Percentiles rank a stretch among this genome's conserved stretches.
phyloP scores from a whole-genome alignment of 2,888 invertebrate genomes.

The Eremobia ochroleuca region DNA sequence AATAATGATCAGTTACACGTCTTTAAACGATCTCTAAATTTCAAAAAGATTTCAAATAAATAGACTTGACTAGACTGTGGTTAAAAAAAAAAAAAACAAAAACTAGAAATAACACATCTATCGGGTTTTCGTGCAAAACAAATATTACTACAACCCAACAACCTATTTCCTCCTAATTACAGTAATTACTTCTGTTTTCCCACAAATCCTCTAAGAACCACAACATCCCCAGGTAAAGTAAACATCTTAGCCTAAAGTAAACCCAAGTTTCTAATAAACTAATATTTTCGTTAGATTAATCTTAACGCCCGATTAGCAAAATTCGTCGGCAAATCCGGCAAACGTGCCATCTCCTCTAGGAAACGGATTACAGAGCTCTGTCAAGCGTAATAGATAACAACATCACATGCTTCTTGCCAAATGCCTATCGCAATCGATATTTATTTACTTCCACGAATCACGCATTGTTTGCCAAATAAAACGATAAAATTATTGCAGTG shows the following conservation, averaged over 20 bases:
- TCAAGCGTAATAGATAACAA: constrained; percentile 80
- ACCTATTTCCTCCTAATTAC: not conserved
- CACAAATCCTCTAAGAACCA: not conserved
- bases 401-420: constrained; percentile 73
- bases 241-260: constrained; percentile 34
- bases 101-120: not conserved
- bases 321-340: constrained; percentile 77
- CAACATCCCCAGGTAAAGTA: constrained; percentile 44
- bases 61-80: too few relatives aligned
- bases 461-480: constrained; percentile 67
- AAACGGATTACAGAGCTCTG: constrained; percentile 80
- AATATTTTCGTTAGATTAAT: constrained; percentile 72
- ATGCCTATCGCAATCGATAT: constrained; percentile 67
- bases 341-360: constrained; percentile 80
- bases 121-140: not conserved
- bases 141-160: constrained; percentile 3
- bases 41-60: not conserved
- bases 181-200: constrained; percentile 1
- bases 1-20: constrained; percentile 6
- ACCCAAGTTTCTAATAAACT: constrained; percentile 66
- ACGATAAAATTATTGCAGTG: constrained; percentile 68
- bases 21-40: not conserved
- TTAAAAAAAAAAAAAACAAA: not conserved
- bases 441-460: constrained; percentile 66
- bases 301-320: constrained; percentile 79